These are phyloP conservation scores for Clavelina lepadiformis DNA, from an alignment of 23 tunicate species.

Conservation along the genomic window DNA sequence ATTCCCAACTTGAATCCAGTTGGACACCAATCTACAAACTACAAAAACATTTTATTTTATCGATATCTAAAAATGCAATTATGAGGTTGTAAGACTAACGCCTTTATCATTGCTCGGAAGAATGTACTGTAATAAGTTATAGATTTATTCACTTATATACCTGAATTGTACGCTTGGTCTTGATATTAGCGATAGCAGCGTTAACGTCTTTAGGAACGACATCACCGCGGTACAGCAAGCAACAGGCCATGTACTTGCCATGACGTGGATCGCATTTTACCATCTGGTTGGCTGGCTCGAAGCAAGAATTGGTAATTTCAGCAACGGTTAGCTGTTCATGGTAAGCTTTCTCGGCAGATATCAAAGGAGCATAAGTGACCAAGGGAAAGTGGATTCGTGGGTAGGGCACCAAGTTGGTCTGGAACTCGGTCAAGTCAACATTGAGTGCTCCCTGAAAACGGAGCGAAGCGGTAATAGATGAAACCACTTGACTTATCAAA, in stretches of 20 bases:
- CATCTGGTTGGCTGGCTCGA: slow-evolving; percentile 99
- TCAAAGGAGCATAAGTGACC: slow-evolving; percentile 97
- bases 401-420: slow-evolving; percentile 99
- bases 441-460: slow-evolving; percentile 96
- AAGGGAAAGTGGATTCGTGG: slow-evolving; percentile 98
- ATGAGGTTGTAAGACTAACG: not conserved
- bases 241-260: slow-evolving; percentile 99
- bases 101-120: not conserved
- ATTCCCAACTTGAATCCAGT: slow-evolving; percentile 93
- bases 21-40: slow-evolving; percentile 90
- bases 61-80: not conserved
- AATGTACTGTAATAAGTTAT: too few species aligned
- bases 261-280: slow-evolving; percentile 99
- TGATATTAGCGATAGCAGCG: slow-evolving; percentile 99
- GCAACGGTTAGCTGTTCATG: slow-evolving; percentile 97
- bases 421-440: slow-evolving; percentile 94
- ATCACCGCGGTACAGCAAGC: slow-evolving; percentile 99
- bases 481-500: slow-evolving; percentile 84
- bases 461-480: slow-evolving; percentile 94
- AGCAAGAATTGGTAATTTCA: slow-evolving; percentile 99
- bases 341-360: slow-evolving; percentile 98
- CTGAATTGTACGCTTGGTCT: slow-evolving; percentile 95
- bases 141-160: too few species aligned
- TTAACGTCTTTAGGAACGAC: slow-evolving; percentile 99
- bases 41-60: not conserved